Evolutionary conservation across 2,113 vertebrate genomes (phyloP), one percentile per base, ranked within the genome.

Genomic region (Zosterops lateralis): DNA sequence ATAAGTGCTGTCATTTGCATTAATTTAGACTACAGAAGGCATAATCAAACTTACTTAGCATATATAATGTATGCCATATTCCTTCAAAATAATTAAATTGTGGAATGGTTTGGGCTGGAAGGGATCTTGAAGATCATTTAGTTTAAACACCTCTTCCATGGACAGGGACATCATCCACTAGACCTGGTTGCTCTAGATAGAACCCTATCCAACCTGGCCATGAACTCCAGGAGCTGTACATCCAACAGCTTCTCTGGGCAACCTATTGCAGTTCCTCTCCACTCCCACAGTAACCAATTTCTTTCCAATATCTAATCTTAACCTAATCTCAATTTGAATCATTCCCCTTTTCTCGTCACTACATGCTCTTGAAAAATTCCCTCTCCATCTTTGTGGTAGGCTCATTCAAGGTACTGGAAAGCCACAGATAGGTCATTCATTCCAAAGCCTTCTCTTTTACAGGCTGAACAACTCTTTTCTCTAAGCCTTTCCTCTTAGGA

Each of bases 381-480:
- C 28, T 73, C 26, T 66, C 32, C 17, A 19, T n/a, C 22, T 42
- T 57, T 50, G 32, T 44, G 45, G 22, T 45, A 51, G 22, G 12
- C 2, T 29, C 32, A 36, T 34, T 57, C 44, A 47, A 50, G 26
- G 36, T 58, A 32, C 10, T 6, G 44, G 32, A 58, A 58, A 50
- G 36, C 14, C 45, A 44, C 21, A 45, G 45, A 29, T 9, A 38
- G 2, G 8, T 45, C 4, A 40, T n/a, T 45, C 3, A 40, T n/a
- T 36, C 10, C 0, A 0, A 60, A 53, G 8, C 10, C 5, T 9
- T 20, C 13, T 53, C 6, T 74, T 74, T 44, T 51, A 60, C 32
- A 73, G 19, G 24, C 8, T 67, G 32, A 60, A n/a, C 10, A 45
- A 51, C 8, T 4, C 22, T 53, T 17, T 24, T 51, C 16, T 51